Conservation (phyloP, 2,113 vertebrate species). For the Nycticryphes semicollaris region DNA sequence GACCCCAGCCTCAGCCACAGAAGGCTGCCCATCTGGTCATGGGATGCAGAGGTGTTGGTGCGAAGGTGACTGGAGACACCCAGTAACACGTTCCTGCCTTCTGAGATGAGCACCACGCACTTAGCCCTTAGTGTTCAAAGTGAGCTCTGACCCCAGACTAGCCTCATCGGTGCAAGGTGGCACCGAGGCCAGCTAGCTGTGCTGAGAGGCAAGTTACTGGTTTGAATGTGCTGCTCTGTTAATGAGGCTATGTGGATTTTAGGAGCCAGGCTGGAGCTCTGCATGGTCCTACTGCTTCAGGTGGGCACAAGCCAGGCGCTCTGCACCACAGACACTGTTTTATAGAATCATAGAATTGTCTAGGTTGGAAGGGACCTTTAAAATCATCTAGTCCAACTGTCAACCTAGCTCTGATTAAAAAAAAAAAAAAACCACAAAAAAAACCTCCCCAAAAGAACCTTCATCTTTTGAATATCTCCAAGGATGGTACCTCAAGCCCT, state of each 20-base stretch:
- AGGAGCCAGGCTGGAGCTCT: background rate
- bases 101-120: background rate
- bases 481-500: no score
- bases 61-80: background rate
- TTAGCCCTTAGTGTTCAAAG: background rate
- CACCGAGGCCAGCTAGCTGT: background rate
- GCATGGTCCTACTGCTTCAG: background rate
- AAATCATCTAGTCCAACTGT: no score
- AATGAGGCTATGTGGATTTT: accelerated
- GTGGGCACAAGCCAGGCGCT: background rate
- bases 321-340: background rate
- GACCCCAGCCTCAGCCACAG: accelerated
- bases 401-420: no score
- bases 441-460: no score
- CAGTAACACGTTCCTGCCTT: background rate
- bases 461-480: no score
- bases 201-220: background rate
- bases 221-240: background rate
- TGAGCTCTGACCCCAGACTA: background rate
- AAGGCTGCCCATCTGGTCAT: background rate
- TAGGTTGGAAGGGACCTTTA: no score
- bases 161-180: background rate
- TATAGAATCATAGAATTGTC: no score
- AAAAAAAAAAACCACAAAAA: no score
- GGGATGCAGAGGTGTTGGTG: background rate